Conservation (phyloP, 2,797 vertebrate genomes). For the Macropus fuliginosus region DNA sequence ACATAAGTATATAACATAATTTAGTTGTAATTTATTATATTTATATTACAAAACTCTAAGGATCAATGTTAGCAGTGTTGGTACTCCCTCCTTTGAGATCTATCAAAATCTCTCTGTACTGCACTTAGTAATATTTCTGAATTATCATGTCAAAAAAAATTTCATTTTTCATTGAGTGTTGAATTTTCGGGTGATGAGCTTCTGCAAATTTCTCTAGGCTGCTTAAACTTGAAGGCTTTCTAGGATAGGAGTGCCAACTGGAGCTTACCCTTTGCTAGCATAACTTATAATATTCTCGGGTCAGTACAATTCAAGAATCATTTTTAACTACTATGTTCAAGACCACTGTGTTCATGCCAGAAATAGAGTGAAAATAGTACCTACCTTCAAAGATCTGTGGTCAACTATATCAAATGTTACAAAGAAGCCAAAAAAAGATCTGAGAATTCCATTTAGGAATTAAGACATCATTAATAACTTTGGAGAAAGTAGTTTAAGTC, state of each 20-base stretch:
- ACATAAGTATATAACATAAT: not conserved
- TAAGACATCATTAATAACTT: not conserved
- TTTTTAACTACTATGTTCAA: not conserved
- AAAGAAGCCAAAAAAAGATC: not conserved
- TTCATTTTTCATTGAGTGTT: not conserved
- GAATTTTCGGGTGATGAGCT: not conserved
- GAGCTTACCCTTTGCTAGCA: not conserved
- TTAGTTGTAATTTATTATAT: not conserved
- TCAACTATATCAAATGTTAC: not conserved
- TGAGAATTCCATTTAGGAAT: not conserved
- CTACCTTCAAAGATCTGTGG: not conserved
- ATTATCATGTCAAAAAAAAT: not conserved
- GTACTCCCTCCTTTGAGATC: not conserved
- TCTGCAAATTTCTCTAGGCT: not conserved
- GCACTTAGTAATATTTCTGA: not conserved
- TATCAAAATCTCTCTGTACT: not conserved
- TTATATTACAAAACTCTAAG: not conserved
- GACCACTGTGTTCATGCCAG: not conserved
- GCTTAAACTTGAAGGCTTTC: not conserved
- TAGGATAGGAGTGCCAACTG: not conserved
- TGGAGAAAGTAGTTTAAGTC: not conserved
- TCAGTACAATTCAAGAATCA: not conserved
- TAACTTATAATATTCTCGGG: not conserved
- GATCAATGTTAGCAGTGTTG: not conserved
- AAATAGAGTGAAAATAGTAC: not conserved